A percentile compares a stretch with the other conserved stretches of the same genome.
Conservation (phyloP, 2,113 vertebrate species). For the Paramormyrops kingsleyae region DNA sequence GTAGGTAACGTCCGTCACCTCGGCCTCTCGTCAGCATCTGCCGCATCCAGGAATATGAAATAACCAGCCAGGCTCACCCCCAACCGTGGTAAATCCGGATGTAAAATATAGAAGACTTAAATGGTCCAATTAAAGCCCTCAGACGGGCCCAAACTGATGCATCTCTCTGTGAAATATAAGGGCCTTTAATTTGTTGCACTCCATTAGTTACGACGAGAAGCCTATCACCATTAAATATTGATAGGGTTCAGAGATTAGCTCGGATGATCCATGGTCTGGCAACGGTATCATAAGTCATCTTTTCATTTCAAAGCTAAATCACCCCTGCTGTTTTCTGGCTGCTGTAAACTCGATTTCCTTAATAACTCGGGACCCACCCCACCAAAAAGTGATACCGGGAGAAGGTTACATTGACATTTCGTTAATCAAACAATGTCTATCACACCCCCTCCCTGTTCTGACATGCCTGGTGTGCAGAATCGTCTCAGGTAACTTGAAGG, state of each 20-base stretch:
- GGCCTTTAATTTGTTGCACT: constrained; percentile 1
- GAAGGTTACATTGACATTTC: not conserved
- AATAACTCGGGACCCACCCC: not conserved
- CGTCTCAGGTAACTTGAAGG: not conserved
- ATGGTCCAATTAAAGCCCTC: constrained; percentile 5
- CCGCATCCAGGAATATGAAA: no score
- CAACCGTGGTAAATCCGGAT: not conserved
- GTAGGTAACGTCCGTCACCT: not conserved
- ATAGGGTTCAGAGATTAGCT: not conserved
- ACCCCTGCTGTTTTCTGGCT: not conserved
- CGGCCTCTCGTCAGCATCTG: not conserved
- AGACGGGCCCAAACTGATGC: not conserved
- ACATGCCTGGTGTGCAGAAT: not conserved
- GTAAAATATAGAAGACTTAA: constrained; percentile 6
- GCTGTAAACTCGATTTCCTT: not conserved
- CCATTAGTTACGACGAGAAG: constrained; percentile 9
- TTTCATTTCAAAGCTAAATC: not conserved
- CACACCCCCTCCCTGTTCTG: not conserved
- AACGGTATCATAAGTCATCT: not conserved
- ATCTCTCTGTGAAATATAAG: constrained; percentile 2
- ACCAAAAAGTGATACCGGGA: not conserved
- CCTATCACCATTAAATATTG: constrained; percentile 13
- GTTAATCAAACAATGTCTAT: not conserved
- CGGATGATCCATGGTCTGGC: not conserved
- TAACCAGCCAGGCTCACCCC: not conserved